Evolutionary conservation across 1,140 invertebrate genomes (phyloP).

Genomic region (Drosophila kanapiae): DNA sequence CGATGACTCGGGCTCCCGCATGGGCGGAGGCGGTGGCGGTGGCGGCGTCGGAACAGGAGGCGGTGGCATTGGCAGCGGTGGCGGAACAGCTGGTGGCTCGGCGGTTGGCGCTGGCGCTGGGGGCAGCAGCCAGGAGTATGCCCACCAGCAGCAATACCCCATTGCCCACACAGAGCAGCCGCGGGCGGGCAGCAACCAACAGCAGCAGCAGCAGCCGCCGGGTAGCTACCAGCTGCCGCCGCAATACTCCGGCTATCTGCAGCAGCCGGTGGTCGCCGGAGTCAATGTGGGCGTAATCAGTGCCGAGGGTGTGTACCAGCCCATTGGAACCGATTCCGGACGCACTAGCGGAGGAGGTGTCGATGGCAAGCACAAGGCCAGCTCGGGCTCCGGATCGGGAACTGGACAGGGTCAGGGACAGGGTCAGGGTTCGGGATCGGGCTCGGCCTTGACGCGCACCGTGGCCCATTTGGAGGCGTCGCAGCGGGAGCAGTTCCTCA

Average conservation of each 20-base stretch:
- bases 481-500: constrained; percentile 84
- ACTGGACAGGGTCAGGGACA: constrained; percentile 19
- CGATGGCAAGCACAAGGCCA: constrained; percentile 46
- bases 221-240: constrained; percentile 73
- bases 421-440: constrained; percentile 43
- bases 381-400: constrained; percentile 17
- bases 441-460: constrained; percentile 74
- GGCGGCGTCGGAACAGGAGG: constrained; percentile 15
- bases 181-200: constrained; percentile 51
- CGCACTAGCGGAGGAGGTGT: constrained; percentile 61
- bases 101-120: constrained; percentile 64
- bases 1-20: constrained; percentile 73
- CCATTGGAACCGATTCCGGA: constrained; percentile 67
- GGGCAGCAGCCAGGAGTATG: constrained; percentile 76
- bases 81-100: constrained; percentile 49
- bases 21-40: constrained; percentile 58
- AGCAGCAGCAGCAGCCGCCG: constrained; percentile 69
- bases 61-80: constrained; percentile 24
- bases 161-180: constrained; percentile 81
- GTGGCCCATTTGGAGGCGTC: constrained; percentile 79
- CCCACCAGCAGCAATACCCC: constrained; percentile 82
- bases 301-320: constrained; percentile 78
- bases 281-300: constrained; percentile 83
- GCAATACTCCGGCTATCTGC: constrained; percentile 79
- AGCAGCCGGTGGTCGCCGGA: constrained; percentile 78